Conservation (phyloP, 2,797 vertebrate species). For the Dryobates pubescens region DNA sequence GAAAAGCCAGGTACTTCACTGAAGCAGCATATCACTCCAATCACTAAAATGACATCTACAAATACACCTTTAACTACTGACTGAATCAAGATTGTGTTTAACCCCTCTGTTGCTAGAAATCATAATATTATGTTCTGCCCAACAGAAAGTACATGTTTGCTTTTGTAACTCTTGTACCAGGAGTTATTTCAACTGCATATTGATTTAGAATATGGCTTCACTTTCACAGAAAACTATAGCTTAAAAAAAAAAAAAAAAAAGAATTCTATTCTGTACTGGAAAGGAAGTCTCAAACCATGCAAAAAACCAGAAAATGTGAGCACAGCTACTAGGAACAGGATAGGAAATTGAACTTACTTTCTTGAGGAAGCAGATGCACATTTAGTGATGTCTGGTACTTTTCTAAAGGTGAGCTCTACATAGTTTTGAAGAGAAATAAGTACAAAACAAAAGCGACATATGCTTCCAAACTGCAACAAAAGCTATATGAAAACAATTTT, state of each 20-base stretch:
- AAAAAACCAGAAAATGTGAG: not conserved
- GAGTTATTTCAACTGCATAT: not conserved
- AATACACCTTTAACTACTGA: not conserved
- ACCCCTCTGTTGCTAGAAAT: not conserved
- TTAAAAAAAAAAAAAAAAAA: not conserved
- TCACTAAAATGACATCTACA: not conserved
- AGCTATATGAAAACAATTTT: not conserved
- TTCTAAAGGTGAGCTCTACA: not conserved
- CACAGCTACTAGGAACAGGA: not conserved
- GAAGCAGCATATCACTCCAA: not conserved
- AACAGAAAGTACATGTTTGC: not conserved
- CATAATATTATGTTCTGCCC: not conserved
- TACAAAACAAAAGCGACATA: not conserved
- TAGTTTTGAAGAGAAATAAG: not conserved
- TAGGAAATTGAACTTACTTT: not conserved
- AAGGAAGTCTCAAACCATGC: not conserved
- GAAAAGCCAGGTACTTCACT: not conserved
- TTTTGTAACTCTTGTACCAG: not conserved
- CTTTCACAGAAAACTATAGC: not conserved
- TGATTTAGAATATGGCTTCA: not conserved
- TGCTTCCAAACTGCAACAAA: not conserved
- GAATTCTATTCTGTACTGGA: not conserved
- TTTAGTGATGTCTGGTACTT: not conserved
- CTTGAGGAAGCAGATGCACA: not conserved
- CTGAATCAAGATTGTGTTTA: not conserved